phyloP scores from a whole-genome alignment of 1,140 invertebrate species.

The Vollenhovia emeryi region DNA sequence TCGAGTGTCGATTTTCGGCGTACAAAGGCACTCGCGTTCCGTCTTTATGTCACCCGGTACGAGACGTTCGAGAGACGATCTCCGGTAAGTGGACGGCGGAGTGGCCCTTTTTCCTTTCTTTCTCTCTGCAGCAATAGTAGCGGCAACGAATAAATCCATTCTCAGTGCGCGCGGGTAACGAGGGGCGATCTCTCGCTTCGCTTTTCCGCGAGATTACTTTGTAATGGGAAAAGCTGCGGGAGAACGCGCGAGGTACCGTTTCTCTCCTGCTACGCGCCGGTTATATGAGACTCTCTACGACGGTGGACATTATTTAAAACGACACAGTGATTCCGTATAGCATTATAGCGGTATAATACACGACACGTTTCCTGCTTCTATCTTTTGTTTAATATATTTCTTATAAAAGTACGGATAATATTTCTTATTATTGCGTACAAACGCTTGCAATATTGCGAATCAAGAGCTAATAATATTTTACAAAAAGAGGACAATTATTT shows the following conservation, averaged over 20 bases:
- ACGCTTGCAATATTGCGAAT: neutral
- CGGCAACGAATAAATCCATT: conserved; percentile 39
- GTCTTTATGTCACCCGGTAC: conserved; percentile 18
- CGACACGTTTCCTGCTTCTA: neutral
- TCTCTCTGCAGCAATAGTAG: neutral
- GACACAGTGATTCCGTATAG: conserved; percentile 25
- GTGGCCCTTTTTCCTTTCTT: neutral
- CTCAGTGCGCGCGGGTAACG: conserved; percentile 22
- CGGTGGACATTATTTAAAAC: conserved; percentile 36
- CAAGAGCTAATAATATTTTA: neutral
- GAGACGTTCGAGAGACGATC: conserved; percentile 25
- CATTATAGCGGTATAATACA: neutral
- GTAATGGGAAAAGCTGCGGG: conserved; percentile 39
- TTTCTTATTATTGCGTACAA: neutral
- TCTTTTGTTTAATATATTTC: neutral
- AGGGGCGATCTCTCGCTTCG: conserved; percentile 16
- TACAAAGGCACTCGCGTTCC: conserved; percentile 43
- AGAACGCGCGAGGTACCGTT: neutral
- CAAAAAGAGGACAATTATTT: neutral
- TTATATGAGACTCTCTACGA: conserved; percentile 6
- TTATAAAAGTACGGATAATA: conserved; percentile 3
- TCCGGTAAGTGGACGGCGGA: neutral
- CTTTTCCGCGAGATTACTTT: conserved; percentile 43
- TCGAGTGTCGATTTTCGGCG: conserved; percentile 47
- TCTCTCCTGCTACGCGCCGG: conserved; percentile 11